A percentile compares a stretch with the other conserved stretches of the same genome.
Evolutionary conservation across 2,888 invertebrate genomes (phyloP).

Genomic region (Drosophila mulleri): DNA sequence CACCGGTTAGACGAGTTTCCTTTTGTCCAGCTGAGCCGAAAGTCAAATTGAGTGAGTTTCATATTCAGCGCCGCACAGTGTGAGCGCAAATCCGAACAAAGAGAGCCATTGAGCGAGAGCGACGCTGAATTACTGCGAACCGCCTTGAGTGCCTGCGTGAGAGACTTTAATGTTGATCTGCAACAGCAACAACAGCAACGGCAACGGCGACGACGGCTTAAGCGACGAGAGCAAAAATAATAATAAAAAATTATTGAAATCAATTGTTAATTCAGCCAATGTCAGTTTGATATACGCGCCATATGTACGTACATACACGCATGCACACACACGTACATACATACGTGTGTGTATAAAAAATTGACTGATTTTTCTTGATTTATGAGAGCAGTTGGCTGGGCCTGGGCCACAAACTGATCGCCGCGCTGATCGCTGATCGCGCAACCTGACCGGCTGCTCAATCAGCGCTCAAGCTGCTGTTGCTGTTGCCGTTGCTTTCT

Average conservation of each 20-base stretch:
- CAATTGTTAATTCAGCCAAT: constrained; percentile 82
- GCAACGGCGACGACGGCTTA: constrained; percentile 39
- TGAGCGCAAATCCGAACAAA: constrained; percentile 24
- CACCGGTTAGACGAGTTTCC: constrained; percentile 82
- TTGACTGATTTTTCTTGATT: constrained; percentile 79
- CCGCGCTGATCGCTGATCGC: constrained; percentile 41
- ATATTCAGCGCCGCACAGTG: constrained; percentile 56
- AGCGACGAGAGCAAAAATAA: constrained; percentile 62
- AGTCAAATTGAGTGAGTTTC: constrained; percentile 50
- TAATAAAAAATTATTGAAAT: constrained; percentile 81
- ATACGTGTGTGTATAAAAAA: constrained; percentile 53
- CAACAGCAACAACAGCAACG: not conserved
- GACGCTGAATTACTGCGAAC: constrained; percentile 47
- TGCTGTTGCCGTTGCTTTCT: not conserved
- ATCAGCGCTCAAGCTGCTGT: constrained; percentile 32
- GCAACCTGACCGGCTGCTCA: constrained; percentile 53
- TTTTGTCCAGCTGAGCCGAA: constrained; percentile 41
- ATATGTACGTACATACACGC: constrained; percentile 25
- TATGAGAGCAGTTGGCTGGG: constrained; percentile 64
- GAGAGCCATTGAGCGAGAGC: constrained; percentile 15
- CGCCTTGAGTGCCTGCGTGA: constrained; percentile 44
- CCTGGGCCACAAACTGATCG: constrained; percentile 26
- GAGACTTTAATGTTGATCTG: constrained; percentile 36
- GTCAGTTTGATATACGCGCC: constrained; percentile 72
- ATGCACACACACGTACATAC: not conserved